Evolutionary conservation across 1,140 invertebrate genomes (phyloP), one percentile per base, ranked within the genome.

Genomic region (Conopomorpha cramerella): DNA sequence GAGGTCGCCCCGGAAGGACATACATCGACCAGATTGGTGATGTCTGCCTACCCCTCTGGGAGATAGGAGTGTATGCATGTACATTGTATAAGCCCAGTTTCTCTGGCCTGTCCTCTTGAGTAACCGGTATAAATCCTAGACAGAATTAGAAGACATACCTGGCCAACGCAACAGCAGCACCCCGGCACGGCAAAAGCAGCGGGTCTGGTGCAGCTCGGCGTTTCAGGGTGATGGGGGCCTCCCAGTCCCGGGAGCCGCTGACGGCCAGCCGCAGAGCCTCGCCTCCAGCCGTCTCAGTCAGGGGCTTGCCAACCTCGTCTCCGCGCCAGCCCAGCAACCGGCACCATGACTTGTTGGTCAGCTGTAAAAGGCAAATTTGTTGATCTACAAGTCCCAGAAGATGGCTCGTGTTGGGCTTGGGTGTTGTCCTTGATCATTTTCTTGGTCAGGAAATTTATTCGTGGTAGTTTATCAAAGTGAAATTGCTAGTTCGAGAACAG

Each of bases 221-320:
- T 32, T 86, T 84, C 52, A 91, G 87, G 45, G 88, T 87, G 42
- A 94, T 84, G 23, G 88, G 86, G 16, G 93, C 93, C 63, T 93
- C 91, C 84, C 92, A 96, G 67, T 92, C 89, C 40, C 88, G 84
- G 0, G 57, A 64, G 17, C 91, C 90, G 49, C 85, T 85, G 19
- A 85, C 81, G 18, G 93, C 73, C 43, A 81, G 74, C 32, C 83
- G 72, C 25, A 81, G 67, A 1, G 67, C 70, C 43, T 78, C 76
- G n/a, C 70, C 59, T 0, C 64, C 56, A 0, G 58, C 51, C 2
- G 66, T 49, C 10, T 78, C 76, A 3, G 57, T 42, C n/a, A 93
- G 77, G 51, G 86, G 85, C 59, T 84, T 86, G 17, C 90, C 90
- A 8, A 89, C 72, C 27, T 93, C 80, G 52, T 96, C 93, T 4